Evolutionary conservation across 2,113 vertebrate species (phyloP).

Genomic region (Poicephalus gulielmi): DNA sequence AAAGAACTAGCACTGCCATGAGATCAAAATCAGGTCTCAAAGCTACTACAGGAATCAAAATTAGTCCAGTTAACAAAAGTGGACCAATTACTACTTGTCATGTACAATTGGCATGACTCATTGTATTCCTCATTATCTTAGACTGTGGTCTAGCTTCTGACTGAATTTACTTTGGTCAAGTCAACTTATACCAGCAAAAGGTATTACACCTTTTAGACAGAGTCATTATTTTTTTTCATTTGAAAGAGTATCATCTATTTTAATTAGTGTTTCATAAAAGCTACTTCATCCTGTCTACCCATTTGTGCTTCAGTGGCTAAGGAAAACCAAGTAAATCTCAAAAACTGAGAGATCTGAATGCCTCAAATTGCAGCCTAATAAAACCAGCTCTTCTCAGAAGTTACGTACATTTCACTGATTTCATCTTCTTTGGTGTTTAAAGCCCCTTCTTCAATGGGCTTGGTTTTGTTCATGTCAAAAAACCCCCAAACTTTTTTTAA

Average conservation of each 20-base stretch:
- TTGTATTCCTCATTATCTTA: background rate
- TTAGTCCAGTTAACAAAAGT: background rate
- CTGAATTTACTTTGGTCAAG: background rate
- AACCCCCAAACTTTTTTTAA: background rate
- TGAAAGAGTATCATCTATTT: background rate
- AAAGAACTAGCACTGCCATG: background rate
- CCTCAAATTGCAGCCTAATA: background rate
- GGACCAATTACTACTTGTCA: background rate
- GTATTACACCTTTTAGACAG: background rate
- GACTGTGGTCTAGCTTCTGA: background rate
- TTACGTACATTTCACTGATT: background rate
- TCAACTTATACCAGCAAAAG: background rate
- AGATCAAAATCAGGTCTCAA: background rate
- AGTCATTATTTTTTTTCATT: background rate
- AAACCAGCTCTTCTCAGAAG: background rate
- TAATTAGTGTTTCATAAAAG: background rate
- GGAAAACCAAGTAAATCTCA: background rate
- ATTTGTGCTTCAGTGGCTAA: background rate
- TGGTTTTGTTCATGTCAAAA: background rate
- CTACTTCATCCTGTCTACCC: background rate
- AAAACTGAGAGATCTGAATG: background rate
- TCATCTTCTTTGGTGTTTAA: background rate
- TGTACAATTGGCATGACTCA: background rate
- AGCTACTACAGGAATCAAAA: background rate
- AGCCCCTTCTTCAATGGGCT: background rate